Base-by-base conservation (phyloP, 2,797 vertebrate genomes). In the Oryzias sinensis region DNA sequence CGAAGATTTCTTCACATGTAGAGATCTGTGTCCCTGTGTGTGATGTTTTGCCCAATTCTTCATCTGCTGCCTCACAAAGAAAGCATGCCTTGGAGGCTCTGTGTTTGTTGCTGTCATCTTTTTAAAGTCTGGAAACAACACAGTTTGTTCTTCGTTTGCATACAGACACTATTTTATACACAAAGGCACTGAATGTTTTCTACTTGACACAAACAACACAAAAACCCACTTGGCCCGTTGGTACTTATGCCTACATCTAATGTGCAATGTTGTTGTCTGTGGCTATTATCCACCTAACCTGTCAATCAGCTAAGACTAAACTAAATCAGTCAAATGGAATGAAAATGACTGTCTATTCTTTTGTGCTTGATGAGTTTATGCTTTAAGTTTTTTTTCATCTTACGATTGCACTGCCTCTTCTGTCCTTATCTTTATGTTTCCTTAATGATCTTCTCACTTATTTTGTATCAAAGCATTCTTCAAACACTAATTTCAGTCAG, bases 1-100 rank as follows among this genome's bases (percentile, higher is more conserved):
- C 58, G 11, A 83, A 76, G 72, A 85, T 85, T 81, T 83, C 80
- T 80, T 84, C 83, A 72, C 79, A 86, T 86, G 76, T 81, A 68
- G 76, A 74, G 75, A 80, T 89, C 80, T 71, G 62, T 73, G 72
- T 83, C 53, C 59, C 54, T 43, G 18, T 4, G 16, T 83, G 55
- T 88, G 78, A 84, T 76, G 79, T 40, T 1, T 40, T 76, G 75
- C 82, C 88, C 84, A 83, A 55, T 73, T 59, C 67, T 82, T 86
- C 80, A 77, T 86, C 82, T 80, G 67, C 71, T 65, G 66, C 81
- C 68, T 73, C 60, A 29, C 60, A 73, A 74, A 82, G 69, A 83
- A 87, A 80, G 68, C 67, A 70, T 71, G 79, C 79, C 70, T 83
- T 58, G 6, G 47, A 83, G 73, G 71, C 67, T 58, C 71, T 76